Evolutionary conservation across 2,888 invertebrate species (phyloP).

Genomic region (Pomacea canaliculata): DNA sequence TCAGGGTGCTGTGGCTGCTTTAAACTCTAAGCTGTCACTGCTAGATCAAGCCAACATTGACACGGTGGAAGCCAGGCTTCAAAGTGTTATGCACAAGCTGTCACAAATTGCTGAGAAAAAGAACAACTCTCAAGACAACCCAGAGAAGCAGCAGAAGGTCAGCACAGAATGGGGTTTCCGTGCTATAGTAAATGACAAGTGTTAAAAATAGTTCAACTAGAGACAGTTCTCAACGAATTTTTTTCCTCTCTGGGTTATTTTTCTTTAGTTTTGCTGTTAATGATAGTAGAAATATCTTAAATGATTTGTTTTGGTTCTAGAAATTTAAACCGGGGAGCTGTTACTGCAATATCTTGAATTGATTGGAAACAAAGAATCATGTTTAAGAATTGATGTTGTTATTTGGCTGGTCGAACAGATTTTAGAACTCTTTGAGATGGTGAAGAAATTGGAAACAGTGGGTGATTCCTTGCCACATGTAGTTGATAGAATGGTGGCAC

Average conservation of each 20-base stretch:
- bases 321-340: too few species aligned
- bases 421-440: conserved; percentile 85
- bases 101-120: conserved; percentile 78
- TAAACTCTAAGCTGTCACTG: conserved; percentile 84
- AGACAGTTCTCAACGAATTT: too few species aligned
- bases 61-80: conserved; percentile 84
- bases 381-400: too few species aligned
- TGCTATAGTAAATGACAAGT: too few species aligned
- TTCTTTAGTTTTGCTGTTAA: too few species aligned
- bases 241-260: too few species aligned
- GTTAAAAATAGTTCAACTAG: too few species aligned
- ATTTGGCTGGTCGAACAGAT: conserved; percentile 73
- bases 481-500: conserved; percentile 86
- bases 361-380: too few species aligned
- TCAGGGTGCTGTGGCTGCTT: conserved; percentile 81
- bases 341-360: too few species aligned
- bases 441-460: conserved; percentile 87
- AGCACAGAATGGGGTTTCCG: background rate
- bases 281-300: too few species aligned
- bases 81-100: conserved; percentile 82
- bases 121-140: conserved; percentile 71
- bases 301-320: too few species aligned
- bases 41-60: conserved; percentile 87
- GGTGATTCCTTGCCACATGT: conserved; percentile 83
- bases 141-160: conserved; percentile 71